Evolutionary conservation across 64 coral and sea anemone genomes (phyloP).

Genomic region (Montipora cactus): DNA sequence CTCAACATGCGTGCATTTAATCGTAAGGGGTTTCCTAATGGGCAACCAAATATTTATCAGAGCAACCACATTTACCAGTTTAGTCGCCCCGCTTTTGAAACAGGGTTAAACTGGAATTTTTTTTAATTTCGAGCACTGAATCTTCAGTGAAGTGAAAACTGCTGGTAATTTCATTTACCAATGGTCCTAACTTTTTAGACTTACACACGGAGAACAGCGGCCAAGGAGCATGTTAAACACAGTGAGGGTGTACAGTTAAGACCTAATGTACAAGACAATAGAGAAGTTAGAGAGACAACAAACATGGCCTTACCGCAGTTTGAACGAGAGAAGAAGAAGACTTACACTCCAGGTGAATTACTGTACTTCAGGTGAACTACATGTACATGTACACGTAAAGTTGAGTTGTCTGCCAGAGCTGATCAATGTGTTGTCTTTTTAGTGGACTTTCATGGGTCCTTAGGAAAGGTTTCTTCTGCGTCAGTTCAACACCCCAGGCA

Average conservation of each 20-base stretch:
- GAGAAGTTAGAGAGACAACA: conserved; percentile 6
- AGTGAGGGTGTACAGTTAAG: conserved; percentile 71
- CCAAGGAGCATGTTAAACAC: conserved; percentile 80
- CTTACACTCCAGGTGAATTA: conserved; percentile 84
- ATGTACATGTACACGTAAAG: background rate
- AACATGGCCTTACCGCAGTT: conserved; percentile 94
- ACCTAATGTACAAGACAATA: conserved; percentile 52
- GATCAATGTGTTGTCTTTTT: background rate
- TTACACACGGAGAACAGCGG: conserved; percentile 75
- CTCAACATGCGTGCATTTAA: too few relatives aligned
- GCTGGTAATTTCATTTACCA: too few relatives aligned
- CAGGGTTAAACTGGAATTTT: too few relatives aligned
- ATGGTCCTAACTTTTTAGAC: conserved; percentile 34
- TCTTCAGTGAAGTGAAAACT: too few relatives aligned
- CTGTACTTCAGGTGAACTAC: background rate
- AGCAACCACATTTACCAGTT: too few relatives aligned
- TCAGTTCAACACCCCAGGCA: conserved; percentile 86
- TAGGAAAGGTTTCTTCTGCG: conserved; percentile 86
- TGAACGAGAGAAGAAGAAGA: conserved; percentile 74
- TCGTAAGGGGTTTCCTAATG: too few relatives aligned
- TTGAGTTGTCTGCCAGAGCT: background rate
- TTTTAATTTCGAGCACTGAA: too few relatives aligned
- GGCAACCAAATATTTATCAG: too few relatives aligned
- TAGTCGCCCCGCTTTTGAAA: too few relatives aligned
- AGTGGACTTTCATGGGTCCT: conserved; percentile 80